Conservation (phyloP, 2,888 invertebrate genomes). For the Stenichneumon culpator region DNA sequence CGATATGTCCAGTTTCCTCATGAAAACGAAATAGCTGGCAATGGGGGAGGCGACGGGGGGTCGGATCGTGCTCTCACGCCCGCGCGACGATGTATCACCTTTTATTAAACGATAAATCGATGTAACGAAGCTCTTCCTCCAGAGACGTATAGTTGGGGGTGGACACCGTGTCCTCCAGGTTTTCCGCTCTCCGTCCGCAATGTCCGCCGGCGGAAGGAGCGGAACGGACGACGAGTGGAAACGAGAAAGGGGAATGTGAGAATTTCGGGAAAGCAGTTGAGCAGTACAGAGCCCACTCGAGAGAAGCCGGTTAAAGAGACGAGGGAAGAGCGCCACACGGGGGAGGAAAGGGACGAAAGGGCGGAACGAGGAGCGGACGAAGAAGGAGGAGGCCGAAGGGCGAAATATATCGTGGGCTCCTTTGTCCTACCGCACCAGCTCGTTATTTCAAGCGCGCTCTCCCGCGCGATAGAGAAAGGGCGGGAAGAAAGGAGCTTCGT, state of each 20-base stretch:
- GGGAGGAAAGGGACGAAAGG: neutral
- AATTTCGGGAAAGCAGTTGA: conserved; percentile 56
- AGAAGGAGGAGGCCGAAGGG: conserved; percentile 62
- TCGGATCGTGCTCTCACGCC: conserved; percentile 49
- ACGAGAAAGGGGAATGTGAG: conserved; percentile 44
- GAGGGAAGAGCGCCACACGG: conserved; percentile 42
- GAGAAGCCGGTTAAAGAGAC: conserved; percentile 49
- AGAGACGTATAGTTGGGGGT: conserved; percentile 68
- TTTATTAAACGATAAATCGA: conserved; percentile 83
- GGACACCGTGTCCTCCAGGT: conserved; percentile 41
- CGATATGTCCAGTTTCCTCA: conserved; percentile 8
- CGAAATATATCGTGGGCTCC: conserved; percentile 68
- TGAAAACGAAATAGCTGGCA: conserved; percentile 58
- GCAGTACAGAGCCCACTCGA: conserved; percentile 49
- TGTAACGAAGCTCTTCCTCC: conserved; percentile 76
- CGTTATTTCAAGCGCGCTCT: conserved; percentile 68
- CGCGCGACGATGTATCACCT: conserved; percentile 76
- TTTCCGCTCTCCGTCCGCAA: conserved; percentile 50
- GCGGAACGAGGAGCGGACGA: conserved; percentile 9
- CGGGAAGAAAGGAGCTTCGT: conserved; percentile 57
- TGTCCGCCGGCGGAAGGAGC: conserved; percentile 22
- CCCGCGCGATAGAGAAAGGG: conserved; percentile 60
- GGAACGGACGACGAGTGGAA: neutral
- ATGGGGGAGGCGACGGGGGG: conserved; percentile 29
- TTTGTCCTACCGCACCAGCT: conserved; percentile 69